Conservation (phyloP, 2,797 vertebrate genomes). For the Melanotaenia maccullochi region DNA sequence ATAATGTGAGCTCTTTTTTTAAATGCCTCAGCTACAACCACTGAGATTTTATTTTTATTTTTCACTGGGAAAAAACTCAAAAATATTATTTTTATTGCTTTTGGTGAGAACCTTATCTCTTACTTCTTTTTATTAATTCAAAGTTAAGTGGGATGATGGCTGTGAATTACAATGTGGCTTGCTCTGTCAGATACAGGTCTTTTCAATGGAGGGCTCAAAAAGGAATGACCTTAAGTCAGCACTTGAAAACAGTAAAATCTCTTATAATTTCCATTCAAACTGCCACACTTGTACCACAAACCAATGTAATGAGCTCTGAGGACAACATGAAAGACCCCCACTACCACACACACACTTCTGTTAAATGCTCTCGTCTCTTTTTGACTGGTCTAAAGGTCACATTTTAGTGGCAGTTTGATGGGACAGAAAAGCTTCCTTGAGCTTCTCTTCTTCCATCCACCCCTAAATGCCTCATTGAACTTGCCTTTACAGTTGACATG, state of each 20-base stretch:
- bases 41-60: too few species aligned
- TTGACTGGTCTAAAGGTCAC: conserved; percentile 47
- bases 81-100: background rate
- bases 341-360: background rate
- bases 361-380: conserved; percentile 11
- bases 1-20: background rate
- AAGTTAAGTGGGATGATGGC: conserved; percentile 29
- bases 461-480: conserved; percentile 62
- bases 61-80: too few species aligned
- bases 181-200: conserved; percentile 40
- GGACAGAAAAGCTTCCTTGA: conserved; percentile 40
- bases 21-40: too few species aligned
- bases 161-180: conserved; percentile 21
- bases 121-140: conserved; percentile 42
- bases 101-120: background rate
- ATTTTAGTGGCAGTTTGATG: conserved; percentile 54
- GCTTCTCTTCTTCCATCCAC: conserved; percentile 27
- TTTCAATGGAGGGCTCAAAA: conserved; percentile 27
- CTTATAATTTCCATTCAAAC: conserved; percentile 11
- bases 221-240: conserved; percentile 59
- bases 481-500: conserved; percentile 71
- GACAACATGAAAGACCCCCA: conserved; percentile 20
- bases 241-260: conserved; percentile 26
- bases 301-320: background rate
- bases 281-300: conserved; percentile 2